Conservation (phyloP, 2,888 invertebrate genomes). For the Idaea aversata region DNA sequence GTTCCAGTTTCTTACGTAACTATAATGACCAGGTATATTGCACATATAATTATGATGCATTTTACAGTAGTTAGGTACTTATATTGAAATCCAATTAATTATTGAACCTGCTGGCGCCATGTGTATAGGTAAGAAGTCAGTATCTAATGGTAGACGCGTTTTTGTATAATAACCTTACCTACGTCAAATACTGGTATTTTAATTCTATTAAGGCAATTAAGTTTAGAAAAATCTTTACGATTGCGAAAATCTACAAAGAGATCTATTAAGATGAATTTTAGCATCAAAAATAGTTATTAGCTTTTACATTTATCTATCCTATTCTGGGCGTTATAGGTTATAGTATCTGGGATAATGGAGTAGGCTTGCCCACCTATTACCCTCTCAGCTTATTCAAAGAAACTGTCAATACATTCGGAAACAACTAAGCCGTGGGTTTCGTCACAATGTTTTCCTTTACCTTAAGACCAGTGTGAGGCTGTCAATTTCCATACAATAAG, state of each 20-base stretch:
- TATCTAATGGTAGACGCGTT: neutral
- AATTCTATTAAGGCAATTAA: neutral
- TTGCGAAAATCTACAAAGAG: neutral
- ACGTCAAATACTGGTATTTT: neutral
- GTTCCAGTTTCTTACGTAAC: neutral
- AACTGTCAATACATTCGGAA: too few species aligned
- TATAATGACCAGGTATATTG: neutral
- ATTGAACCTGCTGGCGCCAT: neutral
- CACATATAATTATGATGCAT: neutral
- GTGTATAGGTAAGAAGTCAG: too few species aligned
- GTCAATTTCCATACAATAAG: too few species aligned
- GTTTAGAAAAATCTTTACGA: neutral
- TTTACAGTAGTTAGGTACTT: neutral
- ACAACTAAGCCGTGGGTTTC: too few species aligned
- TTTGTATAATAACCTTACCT: neutral
- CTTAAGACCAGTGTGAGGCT: too few species aligned
- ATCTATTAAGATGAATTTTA: neutral
- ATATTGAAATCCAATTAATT: neutral
- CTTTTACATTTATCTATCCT: too few species aligned
- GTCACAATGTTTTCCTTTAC: too few species aligned
- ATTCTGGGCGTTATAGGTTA: too few species aligned
- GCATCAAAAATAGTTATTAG: neutral
- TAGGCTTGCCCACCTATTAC: too few species aligned
- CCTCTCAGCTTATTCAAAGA: too few species aligned
- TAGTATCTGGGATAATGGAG: too few species aligned